Base-by-base conservation (phyloP, 2,888 invertebrate species). In the Hypomecis atomaria region DNA sequence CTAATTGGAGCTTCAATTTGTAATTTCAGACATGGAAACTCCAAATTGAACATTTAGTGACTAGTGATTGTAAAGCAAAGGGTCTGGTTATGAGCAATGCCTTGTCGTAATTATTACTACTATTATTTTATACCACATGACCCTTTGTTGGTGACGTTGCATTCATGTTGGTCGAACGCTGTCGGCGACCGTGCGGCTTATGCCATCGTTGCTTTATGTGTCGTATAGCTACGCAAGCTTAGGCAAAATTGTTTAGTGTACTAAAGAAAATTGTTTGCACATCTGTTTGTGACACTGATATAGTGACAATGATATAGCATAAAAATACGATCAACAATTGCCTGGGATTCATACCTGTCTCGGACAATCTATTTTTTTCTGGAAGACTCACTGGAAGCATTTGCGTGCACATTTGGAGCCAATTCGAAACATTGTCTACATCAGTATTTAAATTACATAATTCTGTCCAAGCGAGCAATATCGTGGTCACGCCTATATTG, bases 211-310 rank as follows among this genome's bases (percentile, higher is more conserved):
- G 82, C 80, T 86, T 84, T 79, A 43, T 33, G 58, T 61, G 58
- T 65, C 65, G 79, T 80, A 33, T 34, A 82, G 84, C 73, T 75
- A 77, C 71, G 81, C 78, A 81, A 81, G 78, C 78, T 78, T 67
- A 72, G 69, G 73, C 62, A 67, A 78, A 75, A 70, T 38, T 56
- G 23, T 38, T 56, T 78, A 76, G 73, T n/a, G n/a, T 77, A 73
- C 73, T 85, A 83, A 53, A 89, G 91, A 89, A 92, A 92, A 91
- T 88, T 92, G 92, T 92, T 92, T 92, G 92, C 92, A 92, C 92
- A 91, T 87, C 90, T 92, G 92, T 92, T 89, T 66, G 13, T 45
- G 23, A 7, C 4, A 5, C 1, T 23, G 33, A 9, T 49, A 37
- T 89, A 67, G 13, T 45, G 23, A 7, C 4, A 5, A 3, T 23